phyloP scores from a whole-genome alignment of 2,888 invertebrate genomes.

The Caenorhabditis sp. region DNA sequence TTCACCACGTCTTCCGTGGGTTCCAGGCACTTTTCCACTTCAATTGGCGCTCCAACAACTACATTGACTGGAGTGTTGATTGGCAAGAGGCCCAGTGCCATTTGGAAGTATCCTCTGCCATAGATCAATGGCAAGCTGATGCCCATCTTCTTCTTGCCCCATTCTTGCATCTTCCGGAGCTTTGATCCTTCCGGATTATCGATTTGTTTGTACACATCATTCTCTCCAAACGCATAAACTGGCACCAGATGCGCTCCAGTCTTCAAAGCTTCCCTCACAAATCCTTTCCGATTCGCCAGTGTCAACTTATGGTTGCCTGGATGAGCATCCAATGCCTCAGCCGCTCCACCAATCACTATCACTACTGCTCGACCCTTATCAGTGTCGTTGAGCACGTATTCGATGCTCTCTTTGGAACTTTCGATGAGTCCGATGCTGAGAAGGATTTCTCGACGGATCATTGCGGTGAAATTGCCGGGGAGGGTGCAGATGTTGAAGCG shows the following conservation, averaged over 20 bases:
- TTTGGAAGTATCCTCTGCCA: conserved; percentile 86
- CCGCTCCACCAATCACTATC: conserved; percentile 70
- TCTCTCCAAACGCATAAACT: conserved; percentile 84
- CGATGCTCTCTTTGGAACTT: conserved; percentile 67
- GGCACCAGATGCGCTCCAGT: conserved; percentile 83
- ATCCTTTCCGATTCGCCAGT: conserved; percentile 62
- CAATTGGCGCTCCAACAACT: conserved; percentile 93
- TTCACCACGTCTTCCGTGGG: conserved; percentile 90
- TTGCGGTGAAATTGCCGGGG: conserved; percentile 65
- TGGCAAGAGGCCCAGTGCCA: conserved; percentile 89
- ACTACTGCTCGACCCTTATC: conserved; percentile 64
- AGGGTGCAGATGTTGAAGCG: conserved; percentile 66
- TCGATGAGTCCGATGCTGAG: conserved; percentile 83
- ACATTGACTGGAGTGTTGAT: conserved; percentile 90
- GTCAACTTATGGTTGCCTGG: conserved; percentile 65
- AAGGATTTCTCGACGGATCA: conserved; percentile 80
- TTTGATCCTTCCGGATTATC: conserved; percentile 73
- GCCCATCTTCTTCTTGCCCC: conserved; percentile 82
- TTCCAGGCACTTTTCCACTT: conserved; percentile 87
- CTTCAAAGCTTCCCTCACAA: conserved; percentile 65
- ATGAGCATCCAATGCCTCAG: conserved; percentile 68
- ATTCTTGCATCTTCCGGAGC: conserved; percentile 72
- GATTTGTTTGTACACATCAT: conserved; percentile 82
- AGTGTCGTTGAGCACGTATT: conserved; percentile 60
- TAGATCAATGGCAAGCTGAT: conserved; percentile 83